Percentiles rank a stretch among this genome's conserved stretches.
phyloP scores from a whole-genome alignment of 2,113 vertebrate genomes.

The Catagonus wagneri region DNA sequence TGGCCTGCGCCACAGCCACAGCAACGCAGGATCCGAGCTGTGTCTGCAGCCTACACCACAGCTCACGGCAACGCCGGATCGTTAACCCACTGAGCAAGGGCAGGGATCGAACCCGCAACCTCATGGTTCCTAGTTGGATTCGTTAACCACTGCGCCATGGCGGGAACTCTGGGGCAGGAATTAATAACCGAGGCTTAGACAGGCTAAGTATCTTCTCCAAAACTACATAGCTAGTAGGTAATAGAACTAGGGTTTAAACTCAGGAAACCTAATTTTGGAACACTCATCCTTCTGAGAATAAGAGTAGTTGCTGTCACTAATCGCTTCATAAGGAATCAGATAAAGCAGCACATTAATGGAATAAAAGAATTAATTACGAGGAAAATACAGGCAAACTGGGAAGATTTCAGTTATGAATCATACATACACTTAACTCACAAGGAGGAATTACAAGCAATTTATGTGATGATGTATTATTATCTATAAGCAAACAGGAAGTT shows the following conservation, averaged over 20 bases:
- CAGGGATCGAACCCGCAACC: too few species aligned
- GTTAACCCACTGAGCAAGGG: too few species aligned
- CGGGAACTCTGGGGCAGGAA: conserved; percentile 12
- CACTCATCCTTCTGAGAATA: not conserved
- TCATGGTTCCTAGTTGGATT: too few species aligned
- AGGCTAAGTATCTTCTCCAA: conserved; percentile 2
- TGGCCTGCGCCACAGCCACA: too few species aligned
- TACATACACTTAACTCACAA: not conserved
- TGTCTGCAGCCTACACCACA: too few species aligned
- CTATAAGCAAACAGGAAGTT: conserved; percentile 60
- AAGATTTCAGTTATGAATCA: conserved; percentile 36
- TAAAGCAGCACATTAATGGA: not conserved
- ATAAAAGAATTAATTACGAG: conserved; percentile 14
- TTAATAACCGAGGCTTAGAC: conserved; percentile 10
- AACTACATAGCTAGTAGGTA: not conserved
- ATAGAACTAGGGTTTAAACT: conserved; percentile 14
- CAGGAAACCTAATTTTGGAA: not conserved
- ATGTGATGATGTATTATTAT: conserved; percentile 64
- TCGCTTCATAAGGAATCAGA: not conserved
- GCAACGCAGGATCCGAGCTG: too few species aligned
- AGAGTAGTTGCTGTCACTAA: not conserved
- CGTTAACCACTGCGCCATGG: too few species aligned
- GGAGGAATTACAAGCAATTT: conserved; percentile 59
- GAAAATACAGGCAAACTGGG: not conserved
- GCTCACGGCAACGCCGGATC: too few species aligned